Conservation (phyloP, 2,113 vertebrate genomes). For the Alligator mississippiensis region DNA sequence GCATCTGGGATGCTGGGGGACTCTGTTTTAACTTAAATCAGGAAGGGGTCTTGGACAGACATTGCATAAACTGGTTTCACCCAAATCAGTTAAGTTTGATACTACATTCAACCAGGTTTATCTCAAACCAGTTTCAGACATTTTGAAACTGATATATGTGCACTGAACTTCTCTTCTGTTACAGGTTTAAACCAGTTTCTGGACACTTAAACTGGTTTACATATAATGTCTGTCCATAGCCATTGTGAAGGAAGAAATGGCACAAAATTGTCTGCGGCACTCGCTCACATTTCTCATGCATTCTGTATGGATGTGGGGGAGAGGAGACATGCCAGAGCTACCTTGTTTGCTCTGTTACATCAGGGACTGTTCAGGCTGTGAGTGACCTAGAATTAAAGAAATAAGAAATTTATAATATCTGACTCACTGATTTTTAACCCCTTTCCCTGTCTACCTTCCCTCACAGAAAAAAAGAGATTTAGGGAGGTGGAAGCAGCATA, state of each 20-base stretch:
- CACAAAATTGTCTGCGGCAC: background rate
- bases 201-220: too few relatives aligned
- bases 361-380: background rate
- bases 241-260: background rate
- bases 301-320: background rate
- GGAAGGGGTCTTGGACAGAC: too few relatives aligned
- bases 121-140: too few relatives aligned
- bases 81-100: too few relatives aligned
- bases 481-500: conserved; percentile 9
- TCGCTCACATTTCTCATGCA: background rate
- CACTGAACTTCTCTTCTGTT: too few relatives aligned
- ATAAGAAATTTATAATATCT: background rate
- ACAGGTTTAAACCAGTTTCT: too few relatives aligned
- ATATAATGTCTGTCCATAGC: too few relatives aligned
- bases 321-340: background rate
- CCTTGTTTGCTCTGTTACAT: background rate
- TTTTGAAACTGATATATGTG: too few relatives aligned
- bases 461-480: background rate
- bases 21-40: too few relatives aligned
- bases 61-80: too few relatives aligned
- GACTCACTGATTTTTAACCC: background rate
- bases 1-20: too few relatives aligned
- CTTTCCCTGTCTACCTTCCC: background rate
- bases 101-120: too few relatives aligned
- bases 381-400: background rate